Evolutionary conservation across 2,113 vertebrate genomes (phyloP).

Genomic region (Amazona guildingii): DNA sequence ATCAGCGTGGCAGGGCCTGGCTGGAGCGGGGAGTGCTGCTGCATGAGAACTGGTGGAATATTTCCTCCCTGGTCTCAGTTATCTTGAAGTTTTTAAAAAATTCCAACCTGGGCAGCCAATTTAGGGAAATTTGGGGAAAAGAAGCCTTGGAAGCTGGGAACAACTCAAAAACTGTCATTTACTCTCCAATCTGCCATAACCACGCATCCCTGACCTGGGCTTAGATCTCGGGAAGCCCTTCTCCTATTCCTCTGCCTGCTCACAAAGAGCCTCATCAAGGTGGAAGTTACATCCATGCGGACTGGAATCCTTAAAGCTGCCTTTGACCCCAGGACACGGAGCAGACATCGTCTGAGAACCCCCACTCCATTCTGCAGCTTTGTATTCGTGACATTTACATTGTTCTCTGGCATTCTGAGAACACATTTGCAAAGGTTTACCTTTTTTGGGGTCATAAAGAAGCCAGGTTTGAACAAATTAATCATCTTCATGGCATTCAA

Average conservation of each 20-base stretch:
- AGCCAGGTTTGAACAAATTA: background rate
- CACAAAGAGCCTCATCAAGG: background rate
- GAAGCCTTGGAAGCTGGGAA: background rate
- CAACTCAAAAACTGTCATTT: background rate
- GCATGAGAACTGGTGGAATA: fast-evolving
- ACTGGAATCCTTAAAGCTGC: background rate
- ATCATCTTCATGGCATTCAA: background rate
- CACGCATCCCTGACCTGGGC: background rate
- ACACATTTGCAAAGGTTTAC: background rate
- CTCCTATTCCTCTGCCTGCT: background rate
- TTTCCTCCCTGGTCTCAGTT: background rate
- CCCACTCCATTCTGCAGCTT: fast-evolving
- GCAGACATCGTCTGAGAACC: background rate
- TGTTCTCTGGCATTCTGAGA: background rate
- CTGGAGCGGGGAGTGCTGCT: background rate
- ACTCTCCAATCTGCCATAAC: background rate
- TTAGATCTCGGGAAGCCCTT: background rate
- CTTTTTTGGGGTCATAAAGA: background rate
- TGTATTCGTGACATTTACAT: fast-evolving
- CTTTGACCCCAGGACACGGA: fast-evolving
- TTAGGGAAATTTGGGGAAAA: background rate
- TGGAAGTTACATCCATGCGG: fast-evolving
- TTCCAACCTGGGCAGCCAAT: background rate
- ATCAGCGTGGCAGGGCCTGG: fast-evolving
- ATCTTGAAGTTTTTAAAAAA: background rate